Evolutionary conservation across 2,888 invertebrate genomes (phyloP), one percentile per base, ranked within the genome.

Genomic region (Tethea ocularis): DNA sequence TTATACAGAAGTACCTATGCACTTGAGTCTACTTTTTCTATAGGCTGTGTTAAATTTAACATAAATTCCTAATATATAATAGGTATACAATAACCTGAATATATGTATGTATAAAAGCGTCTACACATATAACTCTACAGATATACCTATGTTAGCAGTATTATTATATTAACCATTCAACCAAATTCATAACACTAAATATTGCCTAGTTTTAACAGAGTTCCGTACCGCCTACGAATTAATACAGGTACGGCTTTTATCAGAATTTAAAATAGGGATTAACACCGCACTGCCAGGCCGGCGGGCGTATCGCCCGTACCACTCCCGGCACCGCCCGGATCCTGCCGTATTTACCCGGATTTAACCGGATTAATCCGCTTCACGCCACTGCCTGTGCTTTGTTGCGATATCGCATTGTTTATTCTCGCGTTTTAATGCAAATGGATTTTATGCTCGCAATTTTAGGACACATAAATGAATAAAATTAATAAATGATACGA

Each of bases 181-280:
- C 62, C 59, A 64, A 64, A 62, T 65, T 60, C 61, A 58, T 63
- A 52, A 57, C 38, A 38, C 63, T 62, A 70, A 70, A 67, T 57
- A 46, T 17, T 46, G 2, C 20, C 20, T 10, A 46, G 20, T 20
- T 46, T 46, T 46, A 46, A 20, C 20, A 46, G 20, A 20, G n/a
- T 46, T 20, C 10, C 7, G 46, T 46, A 20, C 36, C 22, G 62
- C 62, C 67, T 68, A 70, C 69, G 67, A 78, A 81, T 80, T 85
- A 80, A 78, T 74, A 80, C 84, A 90, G 88, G 89, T 90, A 77
- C 72, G 79, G 83, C 83, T 82, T 87, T 88, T 89, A 90, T 88
- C 88, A 87, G 86, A 87, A 89, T 91, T 93, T 91, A 91, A 91
- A 93, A 88, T 80, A 78, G 86, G 90, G 90, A 90, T 93, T 93